These are phyloP conservation scores for Prostheceraeus crozeri DNA, from an alignment of 2,888 invertebrate species.

Conservation along the genomic window DNA sequence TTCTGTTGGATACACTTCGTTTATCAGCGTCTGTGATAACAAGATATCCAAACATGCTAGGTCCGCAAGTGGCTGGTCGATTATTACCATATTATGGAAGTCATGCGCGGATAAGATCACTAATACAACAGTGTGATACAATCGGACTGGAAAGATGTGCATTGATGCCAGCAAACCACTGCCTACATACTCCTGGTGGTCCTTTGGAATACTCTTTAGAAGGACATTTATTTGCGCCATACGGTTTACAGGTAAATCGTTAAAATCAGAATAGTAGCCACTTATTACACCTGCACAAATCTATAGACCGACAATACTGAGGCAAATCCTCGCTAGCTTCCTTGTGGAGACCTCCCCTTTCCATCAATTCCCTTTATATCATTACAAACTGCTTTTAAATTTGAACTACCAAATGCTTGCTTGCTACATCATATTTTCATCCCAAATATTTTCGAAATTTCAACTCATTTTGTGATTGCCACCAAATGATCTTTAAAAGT, in stretches of 20 bases:
- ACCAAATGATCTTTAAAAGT: too few relatives aligned
- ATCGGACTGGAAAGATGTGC: conserved; percentile 82
- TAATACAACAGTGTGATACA: conserved; percentile 80
- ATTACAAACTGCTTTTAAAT: too few relatives aligned
- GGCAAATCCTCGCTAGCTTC: too few relatives aligned
- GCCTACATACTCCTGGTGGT: conserved; percentile 94
- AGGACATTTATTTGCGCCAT: conserved; percentile 84
- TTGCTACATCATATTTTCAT: too few relatives aligned
- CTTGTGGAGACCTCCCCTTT: too few relatives aligned
- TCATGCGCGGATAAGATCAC: conserved; percentile 70
- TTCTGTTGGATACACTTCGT: conserved; percentile 60
- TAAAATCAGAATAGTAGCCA: conserved; percentile 51
- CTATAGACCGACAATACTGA: too few relatives aligned
- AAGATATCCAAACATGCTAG: conserved; percentile 86
- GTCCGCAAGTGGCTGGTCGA: conserved; percentile 78
- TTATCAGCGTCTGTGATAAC: conserved; percentile 86
- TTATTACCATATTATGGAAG: conserved; percentile 85
- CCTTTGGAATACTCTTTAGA: conserved; percentile 94
- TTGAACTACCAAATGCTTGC: too few relatives aligned
- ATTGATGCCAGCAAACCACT: conserved; percentile 83
- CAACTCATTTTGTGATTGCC: too few relatives aligned
- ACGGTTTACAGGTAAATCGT: conserved; percentile 42
- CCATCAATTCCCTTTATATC: too few relatives aligned
- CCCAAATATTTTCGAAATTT: too few relatives aligned
- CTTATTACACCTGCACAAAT: conserved; percentile 52